A percentile compares a stretch with the other conserved stretches of the same genome.
These are phyloP conservation scores for Hymenopus coronatus DNA, from an alignment of 2,888 invertebrate species.

Conservation along the genomic window DNA sequence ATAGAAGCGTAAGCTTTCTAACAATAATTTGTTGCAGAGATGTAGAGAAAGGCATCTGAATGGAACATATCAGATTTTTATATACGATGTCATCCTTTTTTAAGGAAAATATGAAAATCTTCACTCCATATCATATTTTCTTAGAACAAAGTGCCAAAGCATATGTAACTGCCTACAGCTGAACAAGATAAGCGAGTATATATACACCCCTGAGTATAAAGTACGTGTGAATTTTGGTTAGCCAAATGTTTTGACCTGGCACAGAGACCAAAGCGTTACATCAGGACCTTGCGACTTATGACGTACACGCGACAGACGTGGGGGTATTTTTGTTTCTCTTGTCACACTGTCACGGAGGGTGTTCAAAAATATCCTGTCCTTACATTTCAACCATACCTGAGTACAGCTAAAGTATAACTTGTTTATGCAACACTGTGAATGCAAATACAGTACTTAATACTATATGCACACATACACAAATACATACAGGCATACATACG, in stretches of 20 bases:
- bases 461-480: too few species aligned
- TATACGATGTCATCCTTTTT: too few species aligned
- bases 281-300: background rate
- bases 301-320: background rate
- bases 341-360: background rate
- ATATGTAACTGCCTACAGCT: background rate
- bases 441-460: too few species aligned
- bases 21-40: too few species aligned
- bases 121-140: too few species aligned
- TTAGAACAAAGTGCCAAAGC: too few species aligned
- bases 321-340: background rate
- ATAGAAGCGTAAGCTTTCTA: too few species aligned
- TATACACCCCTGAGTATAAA: background rate
- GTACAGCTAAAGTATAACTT: background rate
- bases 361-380: background rate
- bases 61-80: too few species aligned
- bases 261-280: background rate
- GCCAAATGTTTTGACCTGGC: background rate
- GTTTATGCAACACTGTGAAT: background rate
- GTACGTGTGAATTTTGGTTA: background rate
- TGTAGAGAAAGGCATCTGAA: too few species aligned
- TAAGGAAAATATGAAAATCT: too few species aligned
- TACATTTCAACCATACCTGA: background rate
- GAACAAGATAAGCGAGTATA: background rate
- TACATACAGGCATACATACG: too few species aligned